These are phyloP conservation scores for Dicentrarchus labrax DNA, from an alignment of 2,113 vertebrate species.

Conservation along the genomic window DNA sequence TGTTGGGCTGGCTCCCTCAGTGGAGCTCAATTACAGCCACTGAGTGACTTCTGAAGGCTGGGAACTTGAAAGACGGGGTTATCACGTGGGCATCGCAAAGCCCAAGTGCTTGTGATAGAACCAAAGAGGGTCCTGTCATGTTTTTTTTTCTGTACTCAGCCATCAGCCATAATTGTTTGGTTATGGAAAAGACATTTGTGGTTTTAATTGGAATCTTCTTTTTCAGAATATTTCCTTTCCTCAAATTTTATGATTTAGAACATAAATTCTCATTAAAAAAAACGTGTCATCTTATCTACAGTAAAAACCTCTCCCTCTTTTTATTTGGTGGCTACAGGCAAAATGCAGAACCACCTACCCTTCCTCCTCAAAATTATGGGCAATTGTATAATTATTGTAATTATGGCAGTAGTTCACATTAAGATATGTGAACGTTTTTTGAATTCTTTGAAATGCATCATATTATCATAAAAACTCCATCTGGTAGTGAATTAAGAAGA, in stretches of 20 bases:
- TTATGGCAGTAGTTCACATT: constrained; percentile 45
- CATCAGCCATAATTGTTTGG: constrained; percentile 32
- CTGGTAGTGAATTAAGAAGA: constrained; percentile 14
- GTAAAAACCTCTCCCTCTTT: constrained; percentile 20
- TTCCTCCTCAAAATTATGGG: constrained; percentile 36
- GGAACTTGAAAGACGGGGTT: constrained; percentile 68
- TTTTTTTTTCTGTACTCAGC: constrained; percentile 20
- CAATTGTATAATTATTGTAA: constrained; percentile 55
- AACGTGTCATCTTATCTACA: constrained; percentile 27
- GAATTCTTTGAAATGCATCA: constrained; percentile 31
- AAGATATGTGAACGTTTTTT: constrained; percentile 39
- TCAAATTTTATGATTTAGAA: constrained; percentile 46
- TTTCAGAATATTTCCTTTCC: constrained; percentile 6
- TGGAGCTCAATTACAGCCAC: constrained; percentile 61
- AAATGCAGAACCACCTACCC: constrained; percentile 24
- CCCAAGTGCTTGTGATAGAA: constrained; percentile 50
- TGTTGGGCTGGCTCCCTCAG: constrained; percentile 29
- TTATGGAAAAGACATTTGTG: constrained; percentile 30
- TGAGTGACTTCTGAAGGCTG: constrained; percentile 69
- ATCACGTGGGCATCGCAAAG: constrained; percentile 75
- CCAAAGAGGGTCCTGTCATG: constrained; percentile 54
- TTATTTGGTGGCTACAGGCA: constrained; percentile 44
- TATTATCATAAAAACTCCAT: constrained; percentile 41
- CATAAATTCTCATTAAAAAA: constrained; percentile 26
- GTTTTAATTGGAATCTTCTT: constrained; percentile 39